These are phyloP conservation scores for Apeltes quadracus DNA, from an alignment of 2,113 vertebrate species.

Conservation along the genomic window DNA sequence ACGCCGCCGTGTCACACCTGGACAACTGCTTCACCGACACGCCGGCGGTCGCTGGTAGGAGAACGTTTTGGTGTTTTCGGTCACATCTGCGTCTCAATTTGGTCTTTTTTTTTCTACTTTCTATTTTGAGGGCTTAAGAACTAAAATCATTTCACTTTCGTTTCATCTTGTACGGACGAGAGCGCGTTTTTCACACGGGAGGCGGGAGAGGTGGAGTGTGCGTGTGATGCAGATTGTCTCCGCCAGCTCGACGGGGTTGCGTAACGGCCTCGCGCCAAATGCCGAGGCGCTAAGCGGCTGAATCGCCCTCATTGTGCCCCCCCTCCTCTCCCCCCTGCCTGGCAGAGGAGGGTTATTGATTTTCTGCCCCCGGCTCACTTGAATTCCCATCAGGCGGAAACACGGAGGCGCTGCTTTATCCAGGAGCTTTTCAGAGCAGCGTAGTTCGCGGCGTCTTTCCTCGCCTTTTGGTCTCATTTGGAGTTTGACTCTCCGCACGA, in stretches of 20 bases:
- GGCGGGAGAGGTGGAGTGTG: conserved; percentile 14
- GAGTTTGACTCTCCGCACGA: neutral
- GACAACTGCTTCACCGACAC: conserved; percentile 78
- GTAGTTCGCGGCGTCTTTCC: neutral
- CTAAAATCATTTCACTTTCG: no score
- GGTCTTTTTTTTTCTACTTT: no score
- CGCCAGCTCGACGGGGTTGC: conserved; percentile 53
- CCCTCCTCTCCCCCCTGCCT: no score
- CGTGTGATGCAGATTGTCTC: conserved; percentile 47
- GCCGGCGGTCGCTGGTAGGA: conserved; percentile 70
- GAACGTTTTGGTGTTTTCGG: neutral
- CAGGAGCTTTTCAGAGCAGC: conserved; percentile 4
- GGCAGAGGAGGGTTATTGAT: conserved; percentile 60
- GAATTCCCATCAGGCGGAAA: conserved; percentile 52
- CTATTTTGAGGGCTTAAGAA: no score
- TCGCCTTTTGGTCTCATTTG: conserved; percentile 15
- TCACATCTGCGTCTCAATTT: neutral
- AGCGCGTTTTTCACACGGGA: no score
- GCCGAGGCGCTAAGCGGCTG: conserved; percentile 63
- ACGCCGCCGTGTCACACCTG: conserved; percentile 82
- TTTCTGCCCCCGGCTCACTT: conserved; percentile 43
- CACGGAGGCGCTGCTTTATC: conserved; percentile 33
- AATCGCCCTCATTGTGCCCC: conserved; percentile 66
- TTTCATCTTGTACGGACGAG: no score
- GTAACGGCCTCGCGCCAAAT: conserved; percentile 66